Percentiles rank a stretch among this genome's conserved stretches.
Evolutionary conservation across 2,888 invertebrate species (phyloP).

Genomic region (Ceriagrion tenellum): DNA sequence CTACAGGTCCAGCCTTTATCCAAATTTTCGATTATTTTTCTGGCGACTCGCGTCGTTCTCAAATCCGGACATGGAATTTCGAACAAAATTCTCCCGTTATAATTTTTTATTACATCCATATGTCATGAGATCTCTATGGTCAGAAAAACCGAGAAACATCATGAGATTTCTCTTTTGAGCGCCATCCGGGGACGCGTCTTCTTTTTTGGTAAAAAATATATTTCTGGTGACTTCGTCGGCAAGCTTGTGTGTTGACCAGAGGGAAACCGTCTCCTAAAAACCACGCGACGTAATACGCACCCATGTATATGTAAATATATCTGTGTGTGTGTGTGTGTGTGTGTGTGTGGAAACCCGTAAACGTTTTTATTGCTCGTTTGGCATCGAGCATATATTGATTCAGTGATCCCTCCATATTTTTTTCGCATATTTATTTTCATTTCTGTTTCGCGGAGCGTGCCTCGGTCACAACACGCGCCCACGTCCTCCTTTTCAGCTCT

Average conservation of each 20-base stretch:
- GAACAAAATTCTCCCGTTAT: background rate
- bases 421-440: background rate
- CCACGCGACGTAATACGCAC: conserved; percentile 20
- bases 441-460: background rate
- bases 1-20: background rate
- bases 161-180: background rate
- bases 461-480: background rate
- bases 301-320: conserved; percentile 2
- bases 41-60: background rate
- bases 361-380: conserved; percentile 6
- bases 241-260: background rate
- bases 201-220: background rate
- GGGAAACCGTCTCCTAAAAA: background rate
- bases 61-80: background rate
- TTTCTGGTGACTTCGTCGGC: background rate
- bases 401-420: background rate
- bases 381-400: background rate
- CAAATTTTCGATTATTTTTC: conserved; percentile 28
- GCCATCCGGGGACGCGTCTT: background rate
- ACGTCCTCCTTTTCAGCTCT: background rate
- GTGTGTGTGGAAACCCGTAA: background rate
- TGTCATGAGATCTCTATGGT: background rate
- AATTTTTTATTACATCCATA: background rate
- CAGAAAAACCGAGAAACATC: background rate
- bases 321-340: no score